Conservation (phyloP, 2,113 vertebrate genomes). For the Polypterus senegalus region DNA sequence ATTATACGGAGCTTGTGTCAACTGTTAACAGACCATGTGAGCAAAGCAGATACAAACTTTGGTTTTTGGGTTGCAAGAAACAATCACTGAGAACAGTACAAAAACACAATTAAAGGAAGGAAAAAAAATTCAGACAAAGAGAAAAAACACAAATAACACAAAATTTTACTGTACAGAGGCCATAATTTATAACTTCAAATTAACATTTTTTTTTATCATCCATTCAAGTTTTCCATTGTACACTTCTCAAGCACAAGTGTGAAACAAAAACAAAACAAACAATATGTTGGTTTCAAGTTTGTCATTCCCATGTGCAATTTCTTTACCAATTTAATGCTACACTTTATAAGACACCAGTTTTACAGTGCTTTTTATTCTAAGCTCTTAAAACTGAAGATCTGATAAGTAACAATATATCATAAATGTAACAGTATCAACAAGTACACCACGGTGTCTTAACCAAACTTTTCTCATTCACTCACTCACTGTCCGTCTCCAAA, state of each 20-base stretch:
- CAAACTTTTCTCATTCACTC: background rate
- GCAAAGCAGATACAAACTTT: conserved; percentile 55
- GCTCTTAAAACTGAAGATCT: conserved; percentile 11
- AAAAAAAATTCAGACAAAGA: background rate
- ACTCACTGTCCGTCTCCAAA: conserved; percentile 65
- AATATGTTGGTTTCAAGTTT: conserved; percentile 41
- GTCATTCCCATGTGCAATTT: conserved; percentile 54
- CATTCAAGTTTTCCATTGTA: conserved; percentile 15
- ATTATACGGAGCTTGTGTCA: conserved; percentile 52
- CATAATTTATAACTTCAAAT: conserved; percentile 6
- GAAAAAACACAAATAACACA: conserved; percentile 17
- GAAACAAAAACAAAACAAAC: background rate
- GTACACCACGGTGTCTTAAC: conserved; percentile 9
- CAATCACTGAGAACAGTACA: conserved; percentile 25
- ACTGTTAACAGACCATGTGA: conserved; percentile 52
- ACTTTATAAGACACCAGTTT: conserved; percentile 36
- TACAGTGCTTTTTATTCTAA: conserved; percentile 14
- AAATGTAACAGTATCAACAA: background rate
- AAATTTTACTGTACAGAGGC: conserved; percentile 17
- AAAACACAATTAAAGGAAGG: conserved; percentile 12
- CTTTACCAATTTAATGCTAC: conserved; percentile 46
- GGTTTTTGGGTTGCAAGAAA: conserved; percentile 50
- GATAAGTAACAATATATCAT: background rate
- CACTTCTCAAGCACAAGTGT: background rate
- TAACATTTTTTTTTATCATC: conserved; percentile 1